These are phyloP conservation scores for Chelon labrosus DNA, from an alignment of 2,797 vertebrate species.

Conservation along the genomic window DNA sequence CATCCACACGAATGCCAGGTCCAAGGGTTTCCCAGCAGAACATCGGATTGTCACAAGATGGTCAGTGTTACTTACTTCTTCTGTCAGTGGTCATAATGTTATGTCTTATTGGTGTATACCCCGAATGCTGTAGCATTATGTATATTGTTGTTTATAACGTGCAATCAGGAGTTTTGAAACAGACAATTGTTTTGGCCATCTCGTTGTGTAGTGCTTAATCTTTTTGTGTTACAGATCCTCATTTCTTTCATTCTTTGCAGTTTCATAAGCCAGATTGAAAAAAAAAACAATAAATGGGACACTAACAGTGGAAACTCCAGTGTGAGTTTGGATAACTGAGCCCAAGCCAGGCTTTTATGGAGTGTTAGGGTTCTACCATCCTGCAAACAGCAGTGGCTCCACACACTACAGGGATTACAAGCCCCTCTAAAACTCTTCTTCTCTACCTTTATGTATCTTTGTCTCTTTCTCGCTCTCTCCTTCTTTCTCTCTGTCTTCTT, in stretches of 20 bases:
- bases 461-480: constrained; percentile 13
- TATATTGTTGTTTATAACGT: neutral
- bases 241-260: constrained; percentile 27
- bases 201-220: constrained; percentile 8
- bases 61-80: too few species aligned
- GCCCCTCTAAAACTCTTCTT: constrained; percentile 47
- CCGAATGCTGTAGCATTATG: too few species aligned
- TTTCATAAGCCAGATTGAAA: constrained; percentile 42
- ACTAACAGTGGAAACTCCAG: constrained; percentile 31
- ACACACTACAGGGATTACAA: constrained; percentile 60
- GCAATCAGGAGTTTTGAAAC: neutral
- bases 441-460: constrained; percentile 29
- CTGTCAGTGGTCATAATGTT: too few species aligned
- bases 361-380: constrained; percentile 52
- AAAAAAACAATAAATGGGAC: constrained; percentile 37
- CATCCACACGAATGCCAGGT: too few species aligned
- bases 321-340: constrained; percentile 53
- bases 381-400: constrained; percentile 62
- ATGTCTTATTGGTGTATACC: too few species aligned
- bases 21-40: too few species aligned
- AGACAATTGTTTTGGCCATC: neutral
- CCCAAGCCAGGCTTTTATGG: constrained; percentile 42
- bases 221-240: constrained; percentile 19
- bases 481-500: constrained; percentile 4
- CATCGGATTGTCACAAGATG: too few species aligned